Conservation (phyloP, 2,888 invertebrate genomes). For the Lutraria lutraria region DNA sequence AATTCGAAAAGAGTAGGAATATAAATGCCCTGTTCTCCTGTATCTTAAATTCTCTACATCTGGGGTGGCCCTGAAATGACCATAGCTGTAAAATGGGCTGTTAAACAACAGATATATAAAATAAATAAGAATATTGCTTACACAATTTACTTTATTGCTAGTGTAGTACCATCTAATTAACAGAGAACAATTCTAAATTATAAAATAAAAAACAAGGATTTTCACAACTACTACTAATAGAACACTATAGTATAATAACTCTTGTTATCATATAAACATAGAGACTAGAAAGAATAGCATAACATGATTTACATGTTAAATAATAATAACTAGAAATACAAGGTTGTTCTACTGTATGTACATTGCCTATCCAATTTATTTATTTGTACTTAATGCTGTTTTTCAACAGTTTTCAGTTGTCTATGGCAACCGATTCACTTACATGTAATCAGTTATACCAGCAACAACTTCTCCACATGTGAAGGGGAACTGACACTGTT, state of each 20-base stretch:
- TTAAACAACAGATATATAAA: no score
- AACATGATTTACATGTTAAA: background rate
- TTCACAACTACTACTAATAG: background rate
- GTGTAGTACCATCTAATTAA: background rate
- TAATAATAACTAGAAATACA: background rate
- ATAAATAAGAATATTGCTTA: background rate
- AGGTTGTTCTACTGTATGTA: background rate
- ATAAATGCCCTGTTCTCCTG: no score
- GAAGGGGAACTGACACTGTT: no score
- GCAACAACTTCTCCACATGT: no score
- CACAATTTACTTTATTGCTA: slow-evolving; percentile 12
- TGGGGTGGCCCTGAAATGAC: no score
- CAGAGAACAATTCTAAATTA: background rate
- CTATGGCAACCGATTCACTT: no score
- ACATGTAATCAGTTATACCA: background rate
- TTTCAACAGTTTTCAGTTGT: no score
- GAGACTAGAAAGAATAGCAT: background rate
- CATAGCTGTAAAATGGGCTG: no score
- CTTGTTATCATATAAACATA: background rate
- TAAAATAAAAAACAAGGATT: background rate
- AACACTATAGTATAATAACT: background rate
- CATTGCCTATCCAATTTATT: background rate
- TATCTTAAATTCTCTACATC: no score
- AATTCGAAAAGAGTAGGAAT: no score
- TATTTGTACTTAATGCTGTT: no score